Evolutionary conservation across 2,113 vertebrate species (phyloP).

Genomic region (Syngnathoides biaculeatus): DNA sequence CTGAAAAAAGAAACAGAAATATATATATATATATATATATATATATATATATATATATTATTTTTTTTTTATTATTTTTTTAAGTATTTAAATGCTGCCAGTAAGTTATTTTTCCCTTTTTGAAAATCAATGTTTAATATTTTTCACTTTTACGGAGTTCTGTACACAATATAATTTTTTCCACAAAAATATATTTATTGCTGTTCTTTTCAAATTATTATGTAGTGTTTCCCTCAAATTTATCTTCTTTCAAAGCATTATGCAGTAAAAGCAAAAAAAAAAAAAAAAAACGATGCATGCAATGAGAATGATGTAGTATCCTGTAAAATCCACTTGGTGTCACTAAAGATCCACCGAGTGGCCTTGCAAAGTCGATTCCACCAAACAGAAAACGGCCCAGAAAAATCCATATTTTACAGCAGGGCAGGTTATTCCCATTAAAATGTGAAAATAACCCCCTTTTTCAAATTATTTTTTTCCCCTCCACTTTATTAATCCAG

Average conservation of each 20-base stretch:
- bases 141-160: not conserved
- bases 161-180: not conserved
- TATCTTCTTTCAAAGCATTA: not conserved
- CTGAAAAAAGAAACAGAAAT: too few relatives aligned
- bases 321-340: conserved; percentile 19
- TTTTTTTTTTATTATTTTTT: not conserved
- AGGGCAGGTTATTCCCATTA: not conserved
- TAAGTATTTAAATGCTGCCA: not conserved
- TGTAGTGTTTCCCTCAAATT: not conserved
- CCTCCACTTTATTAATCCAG: not conserved
- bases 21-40: too few relatives aligned
- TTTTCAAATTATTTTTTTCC: not conserved
- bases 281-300: not conserved
- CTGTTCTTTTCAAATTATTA: not conserved
- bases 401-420: not conserved
- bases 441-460: not conserved
- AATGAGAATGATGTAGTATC: conserved; percentile 4
- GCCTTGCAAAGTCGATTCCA: conserved; percentile 28
- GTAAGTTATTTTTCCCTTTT: not conserved
- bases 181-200: too few relatives aligned
- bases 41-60: too few relatives aligned
- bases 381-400: conserved; percentile 40
- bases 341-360: conserved; percentile 39
- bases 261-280: too few relatives aligned
- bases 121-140: not conserved